Conservation (phyloP, 1,140 invertebrate species). For the Alviniconcha marisindica region DNA sequence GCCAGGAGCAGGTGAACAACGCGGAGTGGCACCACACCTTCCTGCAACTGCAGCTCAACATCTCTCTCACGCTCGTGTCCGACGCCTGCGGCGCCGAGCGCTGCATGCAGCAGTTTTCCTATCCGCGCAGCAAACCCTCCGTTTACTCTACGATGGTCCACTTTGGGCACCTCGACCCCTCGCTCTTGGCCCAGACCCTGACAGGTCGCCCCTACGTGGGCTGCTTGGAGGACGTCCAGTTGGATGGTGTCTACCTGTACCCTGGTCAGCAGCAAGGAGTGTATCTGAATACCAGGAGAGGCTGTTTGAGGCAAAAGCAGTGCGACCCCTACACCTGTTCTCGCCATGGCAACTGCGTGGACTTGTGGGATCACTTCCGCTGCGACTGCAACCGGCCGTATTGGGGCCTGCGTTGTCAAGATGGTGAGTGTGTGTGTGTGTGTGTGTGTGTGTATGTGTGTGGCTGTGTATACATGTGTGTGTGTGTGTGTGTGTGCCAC, state of each 20-base stretch:
- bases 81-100: not conserved
- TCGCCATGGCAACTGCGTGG: conserved; percentile 90
- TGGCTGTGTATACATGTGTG: not conserved
- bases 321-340: conserved; percentile 92
- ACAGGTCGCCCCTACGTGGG: conserved; percentile 82
- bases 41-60: conserved; percentile 37
- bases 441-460: too few species aligned
- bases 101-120: not conserved
- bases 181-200: not conserved
- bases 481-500: not conserved
- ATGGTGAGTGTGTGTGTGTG: conserved; percentile 78
- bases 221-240: conserved; percentile 92
- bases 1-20: conserved; percentile 73
- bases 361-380: conserved; percentile 91
- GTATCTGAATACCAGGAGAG: conserved; percentile 57
- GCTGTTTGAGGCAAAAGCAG: conserved; percentile 87
- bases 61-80: conserved; percentile 34
- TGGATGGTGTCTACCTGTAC: conserved; percentile 88
- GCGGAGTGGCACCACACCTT: conserved; percentile 54
- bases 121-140: conserved; percentile 40
- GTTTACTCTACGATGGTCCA: conserved; percentile 7
- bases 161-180: conserved; percentile 22
- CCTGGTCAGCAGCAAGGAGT: conserved; percentile 47
- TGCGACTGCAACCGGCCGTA: conserved; percentile 92
- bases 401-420: conserved; percentile 90